Evolutionary conservation across 2,797 vertebrate genomes (phyloP).

Genomic region (Pogonophryne albipinna): DNA sequence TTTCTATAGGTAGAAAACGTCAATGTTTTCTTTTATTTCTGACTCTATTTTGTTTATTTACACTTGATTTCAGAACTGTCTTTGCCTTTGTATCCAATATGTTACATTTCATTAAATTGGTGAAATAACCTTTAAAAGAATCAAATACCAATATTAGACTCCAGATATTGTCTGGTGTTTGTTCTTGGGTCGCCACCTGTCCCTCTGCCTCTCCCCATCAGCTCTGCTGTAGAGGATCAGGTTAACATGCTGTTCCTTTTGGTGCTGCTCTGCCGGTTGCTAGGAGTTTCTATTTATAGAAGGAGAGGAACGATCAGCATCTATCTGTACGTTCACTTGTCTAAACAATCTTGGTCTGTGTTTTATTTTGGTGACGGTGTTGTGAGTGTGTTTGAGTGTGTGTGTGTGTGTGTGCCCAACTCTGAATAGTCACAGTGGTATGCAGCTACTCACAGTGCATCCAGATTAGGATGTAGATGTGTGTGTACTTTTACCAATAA

Average conservation of each 20-base stretch:
- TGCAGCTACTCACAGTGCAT: constrained; percentile 5
- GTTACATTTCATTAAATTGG: background rate
- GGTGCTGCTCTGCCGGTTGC: constrained; percentile 65
- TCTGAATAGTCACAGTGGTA: constrained; percentile 39
- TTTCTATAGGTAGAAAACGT: background rate
- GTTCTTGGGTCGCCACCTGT: constrained; percentile 20
- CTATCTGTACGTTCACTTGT: constrained; percentile 64
- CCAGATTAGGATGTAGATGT: constrained; percentile 20
- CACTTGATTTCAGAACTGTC: constrained; percentile 3
- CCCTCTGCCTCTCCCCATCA: constrained; percentile 10
- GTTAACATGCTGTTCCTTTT: constrained; percentile 65
- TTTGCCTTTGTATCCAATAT: background rate
- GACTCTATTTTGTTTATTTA: background rate
- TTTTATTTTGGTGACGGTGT: constrained; percentile 33
- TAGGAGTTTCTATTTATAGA: constrained; percentile 75
- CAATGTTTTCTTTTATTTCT: background rate
- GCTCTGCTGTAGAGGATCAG: constrained; percentile 53
- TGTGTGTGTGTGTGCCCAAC: constrained; percentile 17
- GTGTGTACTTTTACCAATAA: constrained; percentile 7
- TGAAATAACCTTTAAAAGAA: constrained; percentile 11
- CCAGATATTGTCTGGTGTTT: constrained; percentile 17
- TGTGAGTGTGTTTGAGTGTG: constrained; percentile 8
- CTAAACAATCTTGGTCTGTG: constrained; percentile 61
- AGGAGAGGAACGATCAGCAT: constrained; percentile 58
- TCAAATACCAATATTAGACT: constrained; percentile 2